Percentiles rank a stretch among this genome's conserved stretches.
Conservation (phyloP, 1,140 invertebrate genomes). For the Bombus confusus region DNA sequence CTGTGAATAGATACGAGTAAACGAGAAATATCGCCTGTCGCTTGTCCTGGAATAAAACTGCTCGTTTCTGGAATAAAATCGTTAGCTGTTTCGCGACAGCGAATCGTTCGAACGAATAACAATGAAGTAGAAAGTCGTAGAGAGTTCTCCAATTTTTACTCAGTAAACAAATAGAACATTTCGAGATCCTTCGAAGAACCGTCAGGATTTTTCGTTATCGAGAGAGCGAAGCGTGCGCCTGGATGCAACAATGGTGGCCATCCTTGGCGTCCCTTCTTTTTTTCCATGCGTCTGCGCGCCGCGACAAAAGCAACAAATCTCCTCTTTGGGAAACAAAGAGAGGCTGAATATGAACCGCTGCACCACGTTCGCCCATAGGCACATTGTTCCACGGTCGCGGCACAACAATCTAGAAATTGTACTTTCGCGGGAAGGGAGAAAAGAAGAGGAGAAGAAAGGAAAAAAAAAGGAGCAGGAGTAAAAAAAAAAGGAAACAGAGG, state of each 20-base stretch:
- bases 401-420: constrained; percentile 45
- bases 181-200: neutral
- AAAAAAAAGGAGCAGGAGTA: neutral
- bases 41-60: no score
- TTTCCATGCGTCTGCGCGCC: constrained; percentile 44
- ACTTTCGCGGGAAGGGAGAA: neutral
- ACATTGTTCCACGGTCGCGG: constrained; percentile 31
- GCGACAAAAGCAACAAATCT: constrained; percentile 48
- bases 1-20: no score
- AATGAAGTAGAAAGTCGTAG: no score
- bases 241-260: constrained; percentile 21
- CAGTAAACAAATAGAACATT: neutral
- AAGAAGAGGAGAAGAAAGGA: neutral
- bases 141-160: neutral
- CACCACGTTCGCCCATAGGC: constrained; percentile 32
- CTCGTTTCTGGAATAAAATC: no score
- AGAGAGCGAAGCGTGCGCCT: neutral
- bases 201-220: constrained; percentile 17
- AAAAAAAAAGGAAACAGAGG: neutral
- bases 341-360: constrained; percentile 41
- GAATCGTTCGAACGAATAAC: no score
- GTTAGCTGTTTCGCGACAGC: no score
- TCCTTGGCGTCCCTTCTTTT: constrained; percentile 9
- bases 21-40: no score
- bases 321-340: constrained; percentile 31